Evolutionary conservation across 1,140 invertebrate genomes (phyloP), one percentile per base, ranked within the genome.

Genomic region (Eurytemora carolleeae): DNA sequence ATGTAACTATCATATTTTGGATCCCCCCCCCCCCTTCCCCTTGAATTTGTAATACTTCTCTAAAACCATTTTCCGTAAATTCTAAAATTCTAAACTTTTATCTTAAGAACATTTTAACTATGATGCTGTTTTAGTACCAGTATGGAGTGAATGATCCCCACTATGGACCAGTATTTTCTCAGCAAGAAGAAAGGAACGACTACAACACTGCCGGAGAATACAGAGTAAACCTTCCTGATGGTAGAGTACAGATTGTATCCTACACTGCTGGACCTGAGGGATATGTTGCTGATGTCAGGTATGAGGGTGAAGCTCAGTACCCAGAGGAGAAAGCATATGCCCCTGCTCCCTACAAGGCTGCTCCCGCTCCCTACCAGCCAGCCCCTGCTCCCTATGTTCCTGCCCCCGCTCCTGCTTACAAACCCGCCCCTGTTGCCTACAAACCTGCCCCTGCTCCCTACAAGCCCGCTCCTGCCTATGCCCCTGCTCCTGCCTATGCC

Each of bases 201-300:
- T 63, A 63, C 63, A 61, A 63, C 55, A 65, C 63, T n/a, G 57
- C 55, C 7, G 66, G 66, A 15, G 56, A 55, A 3, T 67, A 67
- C 64, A 64, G 57, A 22, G 66, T 67, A n/a, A 60, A 66, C 59
- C 59, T 66, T 53, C 65, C 65, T 16, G 65, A 66, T 59, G 65
- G 65, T 21, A 52, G 65, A 3, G 59, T 65, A 1, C 64, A 66
- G 64, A 66, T 57, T 2, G 65, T 66, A 1, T 17, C 31, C 57
- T 66, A 66, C 63, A 61, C 53, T 23, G 65, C 65, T 25, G 65
- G 61, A 59, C 20, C 54, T 16, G 54, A 65, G 53, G 65, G 65
- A 15, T 66, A 64, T 59, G 53, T 61, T 26, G 58, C 65, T 24
- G 59, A 56, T 1, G 64, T 66, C 24, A 58, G 26, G 22, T 66